These are phyloP conservation scores for Trematocara nigrifrons DNA, from an alignment of 2,113 vertebrate species.

Conservation along the genomic window DNA sequence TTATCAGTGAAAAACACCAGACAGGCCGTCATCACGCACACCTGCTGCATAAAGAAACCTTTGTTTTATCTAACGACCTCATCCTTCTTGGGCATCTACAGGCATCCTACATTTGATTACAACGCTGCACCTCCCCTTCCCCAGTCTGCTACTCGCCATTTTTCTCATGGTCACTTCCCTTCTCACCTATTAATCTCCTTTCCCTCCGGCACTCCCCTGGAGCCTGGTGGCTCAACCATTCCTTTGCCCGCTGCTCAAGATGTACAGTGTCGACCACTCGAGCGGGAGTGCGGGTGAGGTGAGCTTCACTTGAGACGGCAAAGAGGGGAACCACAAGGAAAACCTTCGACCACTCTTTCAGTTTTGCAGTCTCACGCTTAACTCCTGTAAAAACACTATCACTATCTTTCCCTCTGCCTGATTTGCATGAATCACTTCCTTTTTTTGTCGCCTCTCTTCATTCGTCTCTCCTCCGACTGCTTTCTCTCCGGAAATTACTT, in stretches of 20 bases:
- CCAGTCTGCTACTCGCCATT: constrained; percentile 6
- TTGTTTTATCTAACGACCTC: neutral
- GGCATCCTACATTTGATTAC: constrained; percentile 9
- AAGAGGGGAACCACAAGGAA: neutral
- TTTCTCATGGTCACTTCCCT: constrained; percentile 6
- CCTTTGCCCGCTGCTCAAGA: neutral
- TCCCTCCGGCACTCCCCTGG: neutral
- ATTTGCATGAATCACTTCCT: neutral
- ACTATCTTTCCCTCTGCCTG: neutral
- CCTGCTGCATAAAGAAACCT: neutral
- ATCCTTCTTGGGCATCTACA: neutral
- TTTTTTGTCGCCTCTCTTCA: neutral
- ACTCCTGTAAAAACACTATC: neutral
- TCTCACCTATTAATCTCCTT: constrained; percentile 33
- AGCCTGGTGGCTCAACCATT: constrained; percentile 31
- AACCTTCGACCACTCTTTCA: neutral
- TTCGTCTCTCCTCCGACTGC: neutral
- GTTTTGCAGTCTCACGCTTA: neutral
- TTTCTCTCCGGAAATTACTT: constrained; percentile 2
- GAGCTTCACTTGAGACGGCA: neutral
- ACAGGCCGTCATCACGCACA: neutral
- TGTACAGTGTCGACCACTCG: neutral
- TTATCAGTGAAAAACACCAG: neutral
- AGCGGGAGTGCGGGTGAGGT: neutral
- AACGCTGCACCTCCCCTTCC: neutral